Evolutionary conservation across 2,113 vertebrate genomes (phyloP).

Genomic region (Callipepla californica): DNA sequence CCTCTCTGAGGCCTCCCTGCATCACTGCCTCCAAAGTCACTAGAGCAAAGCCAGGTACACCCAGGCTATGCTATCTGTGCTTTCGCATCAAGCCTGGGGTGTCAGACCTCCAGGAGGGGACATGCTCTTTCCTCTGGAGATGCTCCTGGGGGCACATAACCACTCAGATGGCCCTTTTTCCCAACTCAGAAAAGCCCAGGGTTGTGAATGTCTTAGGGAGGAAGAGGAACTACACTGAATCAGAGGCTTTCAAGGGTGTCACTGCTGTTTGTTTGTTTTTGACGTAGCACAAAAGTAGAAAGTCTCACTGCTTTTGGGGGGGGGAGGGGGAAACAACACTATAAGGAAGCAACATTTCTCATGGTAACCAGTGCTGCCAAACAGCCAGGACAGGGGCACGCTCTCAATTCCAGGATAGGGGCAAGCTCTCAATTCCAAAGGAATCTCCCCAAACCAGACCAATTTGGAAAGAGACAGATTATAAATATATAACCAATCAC

Average conservation of each 20-base stretch:
- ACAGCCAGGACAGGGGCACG: background rate
- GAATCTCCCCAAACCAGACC: constrained; percentile 1
- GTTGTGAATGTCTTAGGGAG: background rate
- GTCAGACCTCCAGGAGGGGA: background rate
- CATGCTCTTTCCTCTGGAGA: background rate
- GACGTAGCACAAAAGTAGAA: background rate
- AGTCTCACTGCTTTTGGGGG: background rate
- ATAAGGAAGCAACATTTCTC: background rate
- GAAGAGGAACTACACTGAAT: background rate
- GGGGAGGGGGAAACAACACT: background rate
- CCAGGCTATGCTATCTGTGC: background rate
- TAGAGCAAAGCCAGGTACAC: background rate
- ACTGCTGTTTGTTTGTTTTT: background rate
- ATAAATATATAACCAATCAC: background rate
- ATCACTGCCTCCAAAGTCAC: background rate
- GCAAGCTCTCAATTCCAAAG: background rate
- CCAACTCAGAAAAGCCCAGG: background rate
- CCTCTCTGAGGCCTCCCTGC: fast-evolving
- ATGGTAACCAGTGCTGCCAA: constrained; percentile 27
- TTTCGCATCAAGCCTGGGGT: background rate
- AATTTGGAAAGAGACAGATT: background rate
- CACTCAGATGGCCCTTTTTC: background rate
- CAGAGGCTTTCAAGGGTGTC: background rate
- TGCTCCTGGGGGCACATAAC: fast-evolving
- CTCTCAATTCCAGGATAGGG: background rate